Conservation (phyloP, 2,113 vertebrate genomes). For the Narcine bancroftii region DNA sequence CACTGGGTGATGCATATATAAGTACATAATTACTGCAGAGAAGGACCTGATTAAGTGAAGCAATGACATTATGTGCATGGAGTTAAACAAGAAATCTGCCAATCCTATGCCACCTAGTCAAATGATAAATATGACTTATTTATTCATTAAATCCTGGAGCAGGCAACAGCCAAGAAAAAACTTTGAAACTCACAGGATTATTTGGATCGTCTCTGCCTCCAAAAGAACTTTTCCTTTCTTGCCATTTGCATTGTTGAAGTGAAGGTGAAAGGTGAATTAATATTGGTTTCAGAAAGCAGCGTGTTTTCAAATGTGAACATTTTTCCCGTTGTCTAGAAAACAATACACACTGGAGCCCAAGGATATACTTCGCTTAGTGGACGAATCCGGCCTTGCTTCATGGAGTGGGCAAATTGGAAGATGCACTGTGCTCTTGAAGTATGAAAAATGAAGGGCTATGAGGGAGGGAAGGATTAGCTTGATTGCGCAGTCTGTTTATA, state of each 20-base stretch:
- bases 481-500: too few relatives aligned
- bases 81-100: too few relatives aligned
- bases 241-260: background rate
- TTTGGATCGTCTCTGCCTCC: background rate
- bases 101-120: background rate
- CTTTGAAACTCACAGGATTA: background rate
- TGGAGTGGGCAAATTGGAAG: background rate
- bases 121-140: background rate
- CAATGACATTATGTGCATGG: background rate
- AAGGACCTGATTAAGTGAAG: background rate
- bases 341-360: background rate
- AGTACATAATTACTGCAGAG: background rate
- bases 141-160: background rate
- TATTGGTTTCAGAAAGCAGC: background rate
- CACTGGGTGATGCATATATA: too few relatives aligned
- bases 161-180: background rate
- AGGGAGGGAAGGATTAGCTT: too few relatives aligned
- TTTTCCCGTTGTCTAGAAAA: background rate
- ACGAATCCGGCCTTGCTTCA: background rate
- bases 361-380: background rate
- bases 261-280: background rate
- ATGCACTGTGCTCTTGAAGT: background rate
- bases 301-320: background rate
- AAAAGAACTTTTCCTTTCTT: background rate
- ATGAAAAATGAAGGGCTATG: too few relatives aligned